phyloP scores from a whole-genome alignment of 2,888 invertebrate genomes.

The Ophion slaviceki region DNA sequence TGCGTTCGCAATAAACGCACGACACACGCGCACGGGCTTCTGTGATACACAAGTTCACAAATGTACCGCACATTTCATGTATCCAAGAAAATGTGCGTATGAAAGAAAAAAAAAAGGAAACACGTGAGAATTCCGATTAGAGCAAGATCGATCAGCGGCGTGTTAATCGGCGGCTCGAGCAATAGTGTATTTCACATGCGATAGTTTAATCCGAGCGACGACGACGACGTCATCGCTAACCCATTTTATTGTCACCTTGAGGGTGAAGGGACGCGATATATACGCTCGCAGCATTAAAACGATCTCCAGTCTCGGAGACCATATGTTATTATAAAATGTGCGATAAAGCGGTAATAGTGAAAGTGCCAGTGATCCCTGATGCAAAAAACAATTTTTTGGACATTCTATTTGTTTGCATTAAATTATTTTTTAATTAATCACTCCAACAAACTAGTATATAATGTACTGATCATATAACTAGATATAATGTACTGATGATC shows the following conservation, averaged over 20 bases:
- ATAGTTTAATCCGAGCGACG: slow-evolving; percentile 47
- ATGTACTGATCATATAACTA: too few species aligned
- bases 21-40: neutral
- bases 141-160: slow-evolving; percentile 41
- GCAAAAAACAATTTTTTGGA: neutral
- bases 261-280: slow-evolving; percentile 70
- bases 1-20: slow-evolving; percentile 13
- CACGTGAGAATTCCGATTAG: slow-evolving; percentile 57
- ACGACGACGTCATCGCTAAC: slow-evolving; percentile 68
- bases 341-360: slow-evolving; percentile 57
- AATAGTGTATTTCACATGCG: slow-evolving; percentile 38
- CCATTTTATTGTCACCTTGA: slow-evolving; percentile 73
- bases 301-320: slow-evolving; percentile 52
- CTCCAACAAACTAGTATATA: slow-evolving; percentile 1
- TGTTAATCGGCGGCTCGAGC: slow-evolving; percentile 40
- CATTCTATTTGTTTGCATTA: neutral
- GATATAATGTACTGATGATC: too few species aligned
- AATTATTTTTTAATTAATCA: neutral
- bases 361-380: slow-evolving; percentile 58
- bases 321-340: slow-evolving; percentile 50
- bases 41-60: neutral
- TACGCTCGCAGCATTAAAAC: slow-evolving; percentile 59
- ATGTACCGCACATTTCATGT: neutral
- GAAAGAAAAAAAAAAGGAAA: slow-evolving; percentile 28
- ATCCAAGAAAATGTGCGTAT: slow-evolving; percentile 18